Conservation (phyloP, 2,888 invertebrate species). For the Perizoma affinitatum region DNA sequence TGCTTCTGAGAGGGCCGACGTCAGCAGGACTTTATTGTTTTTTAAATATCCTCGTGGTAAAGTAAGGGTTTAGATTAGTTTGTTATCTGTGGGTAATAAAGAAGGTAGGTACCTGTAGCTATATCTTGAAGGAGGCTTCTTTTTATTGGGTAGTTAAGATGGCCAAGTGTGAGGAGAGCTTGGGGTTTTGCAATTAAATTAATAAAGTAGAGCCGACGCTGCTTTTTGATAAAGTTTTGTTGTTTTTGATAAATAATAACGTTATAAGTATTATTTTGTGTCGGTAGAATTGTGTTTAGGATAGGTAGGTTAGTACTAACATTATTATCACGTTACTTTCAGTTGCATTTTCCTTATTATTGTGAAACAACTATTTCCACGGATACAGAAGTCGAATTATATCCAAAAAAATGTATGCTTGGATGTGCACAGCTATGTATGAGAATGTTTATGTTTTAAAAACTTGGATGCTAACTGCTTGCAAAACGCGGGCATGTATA, state of each 20-base stretch:
- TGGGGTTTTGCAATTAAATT: conserved; percentile 11
- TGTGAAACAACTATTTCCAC: too few relatives aligned
- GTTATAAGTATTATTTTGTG: too few relatives aligned
- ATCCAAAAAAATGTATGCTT: too few relatives aligned
- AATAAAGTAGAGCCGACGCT: neutral
- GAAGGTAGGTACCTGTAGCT: conserved; percentile 58
- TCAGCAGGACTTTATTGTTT: conserved; percentile 70
- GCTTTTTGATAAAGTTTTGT: neutral
- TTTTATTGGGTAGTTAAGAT: conserved; percentile 29
- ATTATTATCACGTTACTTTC: too few relatives aligned
- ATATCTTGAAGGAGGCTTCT: conserved; percentile 33
- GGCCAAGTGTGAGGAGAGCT: conserved; percentile 24
- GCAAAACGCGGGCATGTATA: too few relatives aligned
- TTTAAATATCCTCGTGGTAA: conserved; percentile 68
- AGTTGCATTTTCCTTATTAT: too few relatives aligned
- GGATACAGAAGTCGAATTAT: too few relatives aligned
- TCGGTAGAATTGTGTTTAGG: too few relatives aligned
- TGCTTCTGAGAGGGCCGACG: conserved; percentile 62
- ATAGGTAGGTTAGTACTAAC: too few relatives aligned
- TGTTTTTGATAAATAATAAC: neutral
- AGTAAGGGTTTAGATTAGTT: conserved; percentile 64
- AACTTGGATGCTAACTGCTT: too few relatives aligned
- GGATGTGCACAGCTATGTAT: too few relatives aligned
- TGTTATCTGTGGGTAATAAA: conserved; percentile 74
- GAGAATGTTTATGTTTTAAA: too few relatives aligned